Evolutionary conservation across 2,888 invertebrate species (phyloP).

Genomic region (Podotricha telesiphe): DNA sequence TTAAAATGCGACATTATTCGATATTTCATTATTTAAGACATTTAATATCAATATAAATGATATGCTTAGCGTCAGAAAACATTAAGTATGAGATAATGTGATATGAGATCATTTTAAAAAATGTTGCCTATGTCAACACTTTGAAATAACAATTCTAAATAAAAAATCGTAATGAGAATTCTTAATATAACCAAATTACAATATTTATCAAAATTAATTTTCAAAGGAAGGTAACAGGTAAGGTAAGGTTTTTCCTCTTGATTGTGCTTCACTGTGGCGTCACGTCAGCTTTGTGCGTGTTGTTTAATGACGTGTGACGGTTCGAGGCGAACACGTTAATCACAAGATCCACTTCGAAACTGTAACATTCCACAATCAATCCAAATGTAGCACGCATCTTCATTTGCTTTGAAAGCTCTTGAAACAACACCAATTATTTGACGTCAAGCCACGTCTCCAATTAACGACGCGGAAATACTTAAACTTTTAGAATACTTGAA

Average conservation of each 20-base stretch:
- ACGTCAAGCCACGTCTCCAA: not conserved
- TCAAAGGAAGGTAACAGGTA: constrained; percentile 6
- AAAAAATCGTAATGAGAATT: not conserved
- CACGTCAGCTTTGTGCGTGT: not conserved
- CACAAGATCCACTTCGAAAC: constrained; percentile 25
- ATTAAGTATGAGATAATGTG: no score
- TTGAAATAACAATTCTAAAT: not conserved
- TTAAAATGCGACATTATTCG: no score
- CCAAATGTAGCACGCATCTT: constrained; percentile 15
- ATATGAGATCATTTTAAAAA: no score
- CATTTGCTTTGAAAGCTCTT: constrained; percentile 16
- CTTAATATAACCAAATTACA: not conserved
- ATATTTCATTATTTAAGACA: no score
- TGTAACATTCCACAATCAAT: constrained; percentile 36
- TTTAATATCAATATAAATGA: no score
- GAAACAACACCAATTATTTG: constrained; percentile 26
- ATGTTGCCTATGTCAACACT: no score
- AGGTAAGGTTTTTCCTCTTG: constrained; percentile 6
- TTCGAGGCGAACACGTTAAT: constrained; percentile 29
- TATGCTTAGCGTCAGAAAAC: no score
- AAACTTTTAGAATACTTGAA: not conserved
- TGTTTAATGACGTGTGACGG: constrained; percentile 6
- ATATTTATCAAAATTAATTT: not conserved
- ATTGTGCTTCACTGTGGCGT: not conserved
- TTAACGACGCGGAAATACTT: not conserved